phyloP scores from a whole-genome alignment of 1,140 invertebrate species.

The Conus ventricosus region DNA sequence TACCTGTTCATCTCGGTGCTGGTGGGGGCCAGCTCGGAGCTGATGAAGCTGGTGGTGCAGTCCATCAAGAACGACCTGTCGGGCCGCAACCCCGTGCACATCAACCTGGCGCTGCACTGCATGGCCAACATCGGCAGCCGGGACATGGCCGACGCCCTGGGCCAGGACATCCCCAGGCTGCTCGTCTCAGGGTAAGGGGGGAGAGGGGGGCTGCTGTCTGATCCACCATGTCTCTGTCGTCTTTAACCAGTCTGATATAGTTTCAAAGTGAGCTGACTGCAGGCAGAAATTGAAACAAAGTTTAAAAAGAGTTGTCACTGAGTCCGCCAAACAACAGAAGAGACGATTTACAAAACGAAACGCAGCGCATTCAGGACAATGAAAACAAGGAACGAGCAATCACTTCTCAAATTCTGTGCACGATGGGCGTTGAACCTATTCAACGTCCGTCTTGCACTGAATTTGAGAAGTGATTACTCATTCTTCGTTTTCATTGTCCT shows the following conservation, averaged over 20 bases:
- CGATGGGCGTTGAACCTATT: no score
- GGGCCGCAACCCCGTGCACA: slow-evolving; percentile 91
- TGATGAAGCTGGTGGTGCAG: slow-evolving; percentile 99
- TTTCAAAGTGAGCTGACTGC: no score
- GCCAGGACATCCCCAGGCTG: slow-evolving; percentile 97
- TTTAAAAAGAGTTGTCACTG: no score
- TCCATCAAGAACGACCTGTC: slow-evolving; percentile 99
- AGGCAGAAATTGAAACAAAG: no score
- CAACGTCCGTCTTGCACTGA: no score
- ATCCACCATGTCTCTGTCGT: neutral
- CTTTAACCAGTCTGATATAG: neutral
- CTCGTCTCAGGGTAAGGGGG: slow-evolving; percentile 92
- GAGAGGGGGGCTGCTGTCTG: neutral
- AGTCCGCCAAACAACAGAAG: no score
- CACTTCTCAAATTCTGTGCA: no score
- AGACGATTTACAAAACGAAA: no score
- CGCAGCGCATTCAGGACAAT: no score
- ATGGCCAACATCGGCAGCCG: slow-evolving; percentile 99
- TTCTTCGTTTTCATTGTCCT: no score
- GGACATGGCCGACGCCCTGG: slow-evolving; percentile 99
- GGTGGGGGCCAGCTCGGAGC: slow-evolving; percentile 98
- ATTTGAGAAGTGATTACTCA: no score
- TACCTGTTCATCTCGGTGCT: slow-evolving; percentile 84
- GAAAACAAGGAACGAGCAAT: no score
- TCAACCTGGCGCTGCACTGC: slow-evolving; percentile 99